These are phyloP conservation scores for Nebria brevicollis DNA, from an alignment of 2,888 invertebrate genomes.

Conservation along the genomic window DNA sequence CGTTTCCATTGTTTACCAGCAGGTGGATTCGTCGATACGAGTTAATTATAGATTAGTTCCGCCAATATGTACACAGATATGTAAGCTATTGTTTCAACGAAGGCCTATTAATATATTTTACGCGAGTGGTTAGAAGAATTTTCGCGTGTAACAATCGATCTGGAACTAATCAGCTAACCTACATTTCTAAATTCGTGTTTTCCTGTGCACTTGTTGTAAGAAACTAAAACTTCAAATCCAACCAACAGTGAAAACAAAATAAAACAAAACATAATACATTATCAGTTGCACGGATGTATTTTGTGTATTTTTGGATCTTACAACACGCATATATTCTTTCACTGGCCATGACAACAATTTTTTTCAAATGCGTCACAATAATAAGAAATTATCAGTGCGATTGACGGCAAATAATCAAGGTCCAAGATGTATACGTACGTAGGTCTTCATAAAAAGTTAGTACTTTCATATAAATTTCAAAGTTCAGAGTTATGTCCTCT, in stretches of 20 bases:
- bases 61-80: too few relatives aligned
- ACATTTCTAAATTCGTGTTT: slow-evolving; percentile 32
- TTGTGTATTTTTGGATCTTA: slow-evolving; percentile 21
- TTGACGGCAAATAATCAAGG: too few relatives aligned
- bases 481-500: too few relatives aligned
- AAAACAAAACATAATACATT: neutral
- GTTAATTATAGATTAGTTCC: too few relatives aligned
- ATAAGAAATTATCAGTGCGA: too few relatives aligned
- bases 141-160: slow-evolving; percentile 28
- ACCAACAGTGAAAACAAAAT: slow-evolving; percentile 26
- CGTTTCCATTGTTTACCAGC: too few relatives aligned
- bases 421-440: too few relatives aligned
- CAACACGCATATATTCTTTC: neutral
- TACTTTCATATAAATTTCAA: too few relatives aligned
- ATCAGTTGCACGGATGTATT: neutral
- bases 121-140: slow-evolving; percentile 2
- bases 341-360: neutral
- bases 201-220: neutral
- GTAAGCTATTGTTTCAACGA: neutral
- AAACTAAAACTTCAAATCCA: neutral
- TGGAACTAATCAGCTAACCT: slow-evolving; percentile 34
- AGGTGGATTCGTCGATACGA: too few relatives aligned
- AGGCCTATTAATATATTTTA: slow-evolving; percentile 7
- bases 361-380: slow-evolving; percentile 3
- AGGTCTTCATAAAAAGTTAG: too few relatives aligned